These are phyloP conservation scores for Sturmia bella DNA, from an alignment of 2,888 invertebrate genomes.

Conservation along the genomic window DNA sequence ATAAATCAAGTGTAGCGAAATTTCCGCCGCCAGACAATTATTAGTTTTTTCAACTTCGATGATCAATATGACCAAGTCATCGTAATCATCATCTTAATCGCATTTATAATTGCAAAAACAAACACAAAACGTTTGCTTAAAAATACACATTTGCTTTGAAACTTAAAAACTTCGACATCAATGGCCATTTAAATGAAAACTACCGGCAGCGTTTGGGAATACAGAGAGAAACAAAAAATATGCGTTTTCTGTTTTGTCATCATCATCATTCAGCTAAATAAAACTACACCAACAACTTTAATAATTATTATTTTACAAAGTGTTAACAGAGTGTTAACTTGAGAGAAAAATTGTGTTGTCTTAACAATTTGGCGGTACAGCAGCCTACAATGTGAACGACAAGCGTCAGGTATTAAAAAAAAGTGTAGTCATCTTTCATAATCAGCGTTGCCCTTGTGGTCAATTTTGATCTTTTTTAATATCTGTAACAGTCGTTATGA, in stretches of 20 bases:
- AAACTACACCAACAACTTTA: neutral
- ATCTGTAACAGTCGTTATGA: no score
- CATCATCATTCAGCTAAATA: neutral
- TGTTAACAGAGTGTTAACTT: conserved; percentile 3
- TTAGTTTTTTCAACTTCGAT: conserved; percentile 4
- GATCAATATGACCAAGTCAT: conserved; percentile 40
- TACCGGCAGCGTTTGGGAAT: conserved; percentile 3
- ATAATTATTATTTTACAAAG: conserved; percentile 1
- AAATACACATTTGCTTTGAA: conserved; percentile 11
- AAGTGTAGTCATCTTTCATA: no score
- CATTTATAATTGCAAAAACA: conserved; percentile 23
- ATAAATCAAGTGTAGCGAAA: conserved; percentile 49
- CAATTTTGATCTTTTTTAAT: no score
- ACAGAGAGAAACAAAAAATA: neutral
- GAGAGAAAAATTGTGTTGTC: neutral
- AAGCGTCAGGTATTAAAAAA: neutral
- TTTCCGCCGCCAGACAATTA: conserved; percentile 33
- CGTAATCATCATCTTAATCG: conserved; percentile 40
- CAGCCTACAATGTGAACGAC: neutral
- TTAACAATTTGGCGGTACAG: neutral
- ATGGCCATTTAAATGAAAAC: conserved; percentile 34
- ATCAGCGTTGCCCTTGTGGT: no score
- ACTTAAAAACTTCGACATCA: conserved; percentile 22
- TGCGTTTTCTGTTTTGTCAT: conserved; percentile 29
- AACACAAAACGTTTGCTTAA: conserved; percentile 19